Evolutionary conservation across 1,140 invertebrate species (phyloP), one percentile per base, ranked within the genome.

Genomic region (Gryon sp.): DNA sequence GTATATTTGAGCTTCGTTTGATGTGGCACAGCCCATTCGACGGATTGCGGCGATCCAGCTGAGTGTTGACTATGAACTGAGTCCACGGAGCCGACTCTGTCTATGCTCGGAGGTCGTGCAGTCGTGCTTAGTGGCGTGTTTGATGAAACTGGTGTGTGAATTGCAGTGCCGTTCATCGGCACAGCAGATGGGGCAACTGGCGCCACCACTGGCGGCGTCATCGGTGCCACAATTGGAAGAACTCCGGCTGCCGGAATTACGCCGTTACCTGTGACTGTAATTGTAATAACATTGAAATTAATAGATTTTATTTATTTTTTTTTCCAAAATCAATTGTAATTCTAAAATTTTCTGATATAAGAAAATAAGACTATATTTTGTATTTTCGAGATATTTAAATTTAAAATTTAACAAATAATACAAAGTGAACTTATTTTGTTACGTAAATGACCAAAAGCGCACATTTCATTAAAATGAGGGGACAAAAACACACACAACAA

Each of bases 1-100:
- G 96, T 98, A 84, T 98, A 99, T 86, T 97, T 98, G 34, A 98
- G 90, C 87, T 97, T 98, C 26, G 93, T 94, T 53, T 92, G 92
- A 82, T 98, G 96, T 9, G 96, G 96, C 53, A 99, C 94, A 0
- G 94, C 92, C 97, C 97, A 98, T 78, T 95, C 94, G 0, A 89
- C 84, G 2, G 83, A 34, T 11, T 84, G 86, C 0, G 88, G 89
- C 15, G 89, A 89, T 18, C 83, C 74, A 7, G 82, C 68, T 2
- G 86, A 87, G 73, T 87, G 85, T 22, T 83, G 85, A 62, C 86
- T 87, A 46, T 87, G 86, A 38, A 85, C 85, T 3, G 87, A 89
- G 62, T 89, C 88, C 11, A 89, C 53, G 0, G 88, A 89, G n/a
- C 88, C 84, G 7, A 88, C 77, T 73, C 88, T 81, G 55, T 89